A percentile compares a stretch with the other conserved stretches of the same genome.
These are phyloP conservation scores for Carcinoscorpius rotundicauda DNA, from an alignment of 1,140 invertebrate species.

Conservation along the genomic window DNA sequence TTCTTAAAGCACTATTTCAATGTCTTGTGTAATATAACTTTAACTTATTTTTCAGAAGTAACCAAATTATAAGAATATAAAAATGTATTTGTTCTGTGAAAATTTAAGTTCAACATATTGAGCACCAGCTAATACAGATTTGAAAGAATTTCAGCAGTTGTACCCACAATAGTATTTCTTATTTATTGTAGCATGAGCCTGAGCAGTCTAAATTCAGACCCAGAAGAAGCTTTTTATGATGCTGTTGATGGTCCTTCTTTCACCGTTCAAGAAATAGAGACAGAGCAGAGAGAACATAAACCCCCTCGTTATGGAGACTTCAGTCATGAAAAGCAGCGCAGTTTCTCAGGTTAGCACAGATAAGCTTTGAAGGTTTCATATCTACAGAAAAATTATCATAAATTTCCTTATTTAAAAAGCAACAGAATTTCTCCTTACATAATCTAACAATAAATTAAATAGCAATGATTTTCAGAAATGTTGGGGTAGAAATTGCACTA, in stretches of 20 bases:
- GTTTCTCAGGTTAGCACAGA: conserved; percentile 18
- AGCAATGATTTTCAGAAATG: not conserved
- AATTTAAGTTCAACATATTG: not conserved
- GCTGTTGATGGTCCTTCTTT: conserved; percentile 22
- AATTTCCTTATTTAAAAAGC: not conserved
- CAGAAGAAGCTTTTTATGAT: conserved; percentile 44
- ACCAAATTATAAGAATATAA: not conserved
- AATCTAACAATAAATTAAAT: not conserved
- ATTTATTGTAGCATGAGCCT: conserved; percentile 45
- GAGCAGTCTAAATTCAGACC: conserved; percentile 58
- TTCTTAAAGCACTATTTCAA: too few species aligned
- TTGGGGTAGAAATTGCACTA: not conserved
- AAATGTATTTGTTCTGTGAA: too few species aligned
- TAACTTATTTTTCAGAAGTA: too few species aligned
- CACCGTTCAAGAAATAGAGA: conserved; percentile 32
- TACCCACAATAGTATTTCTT: not conserved
- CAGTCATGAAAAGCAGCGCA: conserved; percentile 21
- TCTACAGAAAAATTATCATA: not conserved
- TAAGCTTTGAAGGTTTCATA: not conserved
- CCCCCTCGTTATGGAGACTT: conserved; percentile 24
- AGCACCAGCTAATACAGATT: not conserved
- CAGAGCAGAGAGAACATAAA: conserved; percentile 31
- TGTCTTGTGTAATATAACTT: too few species aligned
- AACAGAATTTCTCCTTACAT: too few species aligned
- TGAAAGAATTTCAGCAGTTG: not conserved